Percentiles rank a stretch among this genome's conserved stretches.
phyloP scores from a whole-genome alignment of 2,888 invertebrate genomes.

The Drepana falcataria region DNA sequence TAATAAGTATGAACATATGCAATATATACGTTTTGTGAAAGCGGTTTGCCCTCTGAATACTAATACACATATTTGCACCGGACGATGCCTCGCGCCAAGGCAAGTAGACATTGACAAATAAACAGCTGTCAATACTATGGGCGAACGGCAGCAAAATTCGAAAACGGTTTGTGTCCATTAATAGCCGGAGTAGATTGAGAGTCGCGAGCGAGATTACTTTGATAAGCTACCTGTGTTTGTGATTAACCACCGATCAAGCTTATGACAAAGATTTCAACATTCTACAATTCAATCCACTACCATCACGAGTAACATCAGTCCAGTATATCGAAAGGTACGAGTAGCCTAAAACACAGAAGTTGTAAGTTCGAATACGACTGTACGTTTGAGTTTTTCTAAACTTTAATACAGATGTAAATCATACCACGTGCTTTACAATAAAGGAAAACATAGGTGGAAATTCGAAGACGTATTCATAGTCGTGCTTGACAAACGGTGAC shows the following conservation, averaged over 20 bases:
- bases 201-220: conserved; percentile 47
- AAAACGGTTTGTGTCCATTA: conserved; percentile 56
- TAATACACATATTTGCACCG: conserved; percentile 53
- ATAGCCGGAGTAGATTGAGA: conserved; percentile 61
- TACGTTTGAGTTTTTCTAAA: no score
- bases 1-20: conserved; percentile 19
- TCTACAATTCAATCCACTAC: background rate
- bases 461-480: no score
- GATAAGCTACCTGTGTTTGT: conserved; percentile 67
- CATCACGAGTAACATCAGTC: background rate
- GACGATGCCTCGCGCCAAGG: conserved; percentile 36
- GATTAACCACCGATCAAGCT: conserved; percentile 35
- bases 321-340: no score
- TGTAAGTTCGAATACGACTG: no score
- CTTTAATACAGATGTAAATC: no score
- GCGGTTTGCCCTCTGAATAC: conserved; percentile 35
- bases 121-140: conserved; percentile 61
- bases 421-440: no score
- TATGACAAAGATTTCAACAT: background rate
- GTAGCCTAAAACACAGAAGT: no score
- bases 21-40: conserved; percentile 34
- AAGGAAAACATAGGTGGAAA: no score
- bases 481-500: no score
- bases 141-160: conserved; percentile 52
- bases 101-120: conserved; percentile 65